Evolutionary conservation across 2,113 vertebrate species (phyloP), one percentile per base, ranked within the genome.

Genomic region (Rhinoderma darwinii): DNA sequence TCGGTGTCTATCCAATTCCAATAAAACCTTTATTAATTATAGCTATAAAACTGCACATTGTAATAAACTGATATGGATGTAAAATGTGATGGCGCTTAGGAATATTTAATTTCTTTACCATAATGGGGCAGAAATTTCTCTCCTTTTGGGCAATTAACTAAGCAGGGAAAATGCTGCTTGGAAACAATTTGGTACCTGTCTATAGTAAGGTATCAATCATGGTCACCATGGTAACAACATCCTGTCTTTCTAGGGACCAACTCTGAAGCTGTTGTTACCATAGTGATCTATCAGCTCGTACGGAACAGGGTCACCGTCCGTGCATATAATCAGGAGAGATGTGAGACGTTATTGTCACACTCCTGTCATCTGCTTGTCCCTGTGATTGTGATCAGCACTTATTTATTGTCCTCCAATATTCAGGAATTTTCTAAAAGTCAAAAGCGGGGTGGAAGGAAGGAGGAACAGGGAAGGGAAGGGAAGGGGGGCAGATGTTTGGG

Each of bases 401-500:
- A 56, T 70, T 86, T 72, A 25, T 10, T 18, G 9, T 17, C 41
- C n/a, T 50, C 39, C 54, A 25, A 35, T 50, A 75, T 87, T 76
- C n/a, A 37, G 43, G 59, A 63, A 74, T 56, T 59, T 86, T 35
- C 20, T 72, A 32, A 43, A 87, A 87, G 68, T 82, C 88, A 83
- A 80, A 86, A 91, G 90, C 76, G 81, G 90, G 27, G 75, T 90
- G 88, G 30, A 35, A 2, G 66, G 7, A 70, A 70, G 68, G 20
- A 72, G 68, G 37, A 70, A 20, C 32, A 9, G 3, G 68, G 20
- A 47, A 18, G 4, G 5, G 20, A 68, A 15, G 90, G 89, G n/a
- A n/a, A n/a, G 91, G 90, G 86, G 87, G 89, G 93, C 91, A 92
- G 92, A 93, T 94, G 93, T 93, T 95, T 92, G 95, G 94, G 94